phyloP scores from a whole-genome alignment of 53 echinoderm and acorn worm species.

The Glandiceps talaboti region DNA sequence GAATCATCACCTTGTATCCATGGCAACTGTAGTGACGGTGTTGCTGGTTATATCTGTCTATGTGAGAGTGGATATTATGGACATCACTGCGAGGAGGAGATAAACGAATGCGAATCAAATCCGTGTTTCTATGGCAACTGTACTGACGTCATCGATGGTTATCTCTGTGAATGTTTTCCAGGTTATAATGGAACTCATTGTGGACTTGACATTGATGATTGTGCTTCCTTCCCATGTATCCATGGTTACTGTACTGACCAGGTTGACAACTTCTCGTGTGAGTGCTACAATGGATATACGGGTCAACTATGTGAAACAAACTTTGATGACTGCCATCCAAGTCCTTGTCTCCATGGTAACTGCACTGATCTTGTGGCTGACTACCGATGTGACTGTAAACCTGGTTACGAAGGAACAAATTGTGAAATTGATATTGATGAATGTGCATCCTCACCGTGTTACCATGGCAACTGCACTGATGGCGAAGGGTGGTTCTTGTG shows the following conservation, averaged over 20 bases:
- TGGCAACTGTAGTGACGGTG: slow-evolving; percentile 22
- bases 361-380: slow-evolving; percentile 1
- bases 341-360: neutral
- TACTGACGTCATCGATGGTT: slow-evolving; percentile 9
- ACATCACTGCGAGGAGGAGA: slow-evolving; percentile 1
- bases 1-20: slow-evolving; percentile 2
- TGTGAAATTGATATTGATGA: neutral
- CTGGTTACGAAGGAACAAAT: neutral
- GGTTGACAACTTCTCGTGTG: slow-evolving; percentile 7
- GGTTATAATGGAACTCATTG: slow-evolving; percentile 26
- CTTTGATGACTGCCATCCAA: slow-evolving; percentile 4
- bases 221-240: neutral
- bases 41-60: slow-evolving; percentile 25
- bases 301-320: slow-evolving; percentile 3
- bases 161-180: slow-evolving; percentile 13
- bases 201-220: slow-evolving; percentile 17
- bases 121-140: slow-evolving; percentile 12
- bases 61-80: slow-evolving; percentile 14
- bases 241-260: slow-evolving; percentile 13
- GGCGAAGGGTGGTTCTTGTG: slow-evolving; percentile 27
- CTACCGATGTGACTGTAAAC: neutral
- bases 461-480: slow-evolving; percentile 23
- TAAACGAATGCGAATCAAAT: neutral
- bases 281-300: slow-evolving; percentile 12
- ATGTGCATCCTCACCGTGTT: slow-evolving; percentile 1